Conservation (phyloP, 2,797 vertebrate genomes). For the Fistularia tabacaria region DNA sequence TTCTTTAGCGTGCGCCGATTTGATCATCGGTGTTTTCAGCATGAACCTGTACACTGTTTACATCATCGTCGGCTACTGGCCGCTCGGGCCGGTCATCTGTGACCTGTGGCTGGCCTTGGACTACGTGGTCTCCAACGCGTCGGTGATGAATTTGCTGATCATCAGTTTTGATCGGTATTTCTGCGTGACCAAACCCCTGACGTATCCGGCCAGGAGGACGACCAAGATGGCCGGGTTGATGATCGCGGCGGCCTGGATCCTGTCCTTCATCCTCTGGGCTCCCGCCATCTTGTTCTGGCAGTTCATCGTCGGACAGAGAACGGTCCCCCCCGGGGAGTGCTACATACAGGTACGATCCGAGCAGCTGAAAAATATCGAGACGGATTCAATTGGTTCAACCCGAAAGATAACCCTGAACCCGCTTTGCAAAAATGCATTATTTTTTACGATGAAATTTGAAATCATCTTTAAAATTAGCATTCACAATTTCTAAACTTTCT, state of each 20-base stretch:
- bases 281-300: constrained; percentile 96
- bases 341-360: constrained; percentile 82
- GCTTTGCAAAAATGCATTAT: too few species aligned
- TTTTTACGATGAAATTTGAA: too few species aligned
- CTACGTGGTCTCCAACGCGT: constrained; percentile 96
- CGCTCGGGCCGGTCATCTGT: constrained; percentile 91
- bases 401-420: too few species aligned
- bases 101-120: constrained; percentile 96
- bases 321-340: constrained; percentile 73
- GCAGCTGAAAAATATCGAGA: too few species aligned
- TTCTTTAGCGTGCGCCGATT: constrained; percentile 92
- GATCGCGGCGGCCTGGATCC: constrained; percentile 81
- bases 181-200: constrained; percentile 96
- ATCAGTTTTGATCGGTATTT: constrained; percentile 99
- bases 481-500: too few species aligned
- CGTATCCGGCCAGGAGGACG: constrained; percentile 89
- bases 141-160: constrained; percentile 97
- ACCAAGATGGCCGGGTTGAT: constrained; percentile 99
- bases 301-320: constrained; percentile 77
- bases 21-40: constrained; percentile 96
- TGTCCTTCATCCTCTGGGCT: constrained; percentile 98
- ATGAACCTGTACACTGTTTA: constrained; percentile 98
- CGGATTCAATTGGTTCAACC: too few species aligned
- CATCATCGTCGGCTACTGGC: constrained; percentile 97
- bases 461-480: too few species aligned